These are phyloP conservation scores for Campylorhamphus procurvoides DNA, from an alignment of 2,113 vertebrate genomes.

Conservation along the genomic window DNA sequence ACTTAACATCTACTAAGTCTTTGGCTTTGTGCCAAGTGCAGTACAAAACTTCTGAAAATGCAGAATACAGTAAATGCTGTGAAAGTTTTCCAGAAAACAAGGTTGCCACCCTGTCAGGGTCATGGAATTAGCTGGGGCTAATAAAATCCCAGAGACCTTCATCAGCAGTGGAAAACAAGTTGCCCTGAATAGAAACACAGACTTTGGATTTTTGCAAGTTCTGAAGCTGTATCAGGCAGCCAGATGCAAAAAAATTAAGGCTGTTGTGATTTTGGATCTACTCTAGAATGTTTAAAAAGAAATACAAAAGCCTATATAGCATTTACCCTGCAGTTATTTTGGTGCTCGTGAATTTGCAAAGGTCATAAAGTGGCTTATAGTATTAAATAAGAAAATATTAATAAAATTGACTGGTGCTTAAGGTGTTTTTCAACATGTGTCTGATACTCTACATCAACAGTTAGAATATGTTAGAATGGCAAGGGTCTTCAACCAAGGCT, in stretches of 20 bases:
- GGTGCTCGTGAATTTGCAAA: neutral
- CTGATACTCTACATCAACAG: neutral
- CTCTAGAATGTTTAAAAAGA: neutral
- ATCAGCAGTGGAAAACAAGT: neutral
- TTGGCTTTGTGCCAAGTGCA: neutral
- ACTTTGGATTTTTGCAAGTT: neutral
- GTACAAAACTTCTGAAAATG: neutral
- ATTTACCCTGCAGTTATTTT: neutral
- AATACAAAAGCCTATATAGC: neutral
- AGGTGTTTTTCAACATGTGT: neutral
- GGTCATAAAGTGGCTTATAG: neutral
- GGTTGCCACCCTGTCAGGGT: neutral
- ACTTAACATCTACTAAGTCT: neutral
- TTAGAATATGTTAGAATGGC: neutral
- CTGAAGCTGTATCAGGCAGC: neutral
- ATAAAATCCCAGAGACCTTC: neutral
- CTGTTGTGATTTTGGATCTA: neutral
- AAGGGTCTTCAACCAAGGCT: neutral
- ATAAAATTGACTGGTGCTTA: neutral
- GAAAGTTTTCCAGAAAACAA: neutral
- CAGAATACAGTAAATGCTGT: neutral
- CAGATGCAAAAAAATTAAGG: neutral
- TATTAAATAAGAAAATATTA: neutral
- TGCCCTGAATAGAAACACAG: neutral
- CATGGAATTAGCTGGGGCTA: neutral